phyloP scores from a whole-genome alignment of 1,140 invertebrate genomes.

The Bombyx mori region ASM3026992v2 NC_085117.1:5838001-5838500 shows the following conservation, averaged over 20 bases:
- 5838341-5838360: conserved; percentile 92
- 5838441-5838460: conserved; percentile 89
- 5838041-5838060: conserved; percentile 97
- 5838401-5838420: conserved; percentile 96
- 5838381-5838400: conserved; percentile 96
- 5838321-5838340: conserved; percentile 88
- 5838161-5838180: conserved; percentile 92
- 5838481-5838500: conserved; percentile 86
- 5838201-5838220: conserved; percentile 84
- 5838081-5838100: conserved; percentile 97
- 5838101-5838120: conserved; percentile 94
- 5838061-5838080: conserved; percentile 96
- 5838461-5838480: conserved; percentile 95
- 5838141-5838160: conserved; percentile 67
- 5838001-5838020: conserved; percentile 92
- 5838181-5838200: conserved; percentile 96
- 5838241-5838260: conserved; percentile 95
- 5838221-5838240: conserved; percentile 98
- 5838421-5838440: conserved; percentile 95
- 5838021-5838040: conserved; percentile 92
- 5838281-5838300: conserved; percentile 96
- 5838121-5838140: conserved; percentile 85
- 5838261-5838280: conserved; percentile 87
- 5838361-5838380: conserved; percentile 89
- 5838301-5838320: conserved; percentile 98